A percentile compares a stretch with the other conserved stretches of the same genome.
These are phyloP conservation scores for Deilephila elpenor DNA, from an alignment of 2,888 invertebrate genomes.

Conservation along the genomic window DNA sequence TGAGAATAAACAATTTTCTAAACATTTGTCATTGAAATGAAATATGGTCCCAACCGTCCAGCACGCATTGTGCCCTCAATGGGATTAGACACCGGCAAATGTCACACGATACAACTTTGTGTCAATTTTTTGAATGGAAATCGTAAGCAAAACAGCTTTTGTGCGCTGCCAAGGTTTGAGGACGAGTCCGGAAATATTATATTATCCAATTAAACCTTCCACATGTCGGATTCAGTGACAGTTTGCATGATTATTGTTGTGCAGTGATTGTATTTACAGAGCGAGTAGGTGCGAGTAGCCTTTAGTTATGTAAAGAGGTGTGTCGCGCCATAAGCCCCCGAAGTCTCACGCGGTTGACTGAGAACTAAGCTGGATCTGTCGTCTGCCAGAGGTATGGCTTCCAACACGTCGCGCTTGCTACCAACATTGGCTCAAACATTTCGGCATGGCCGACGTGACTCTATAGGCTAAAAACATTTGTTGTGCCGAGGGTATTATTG, in stretches of 20 bases:
- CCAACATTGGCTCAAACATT: slow-evolving; percentile 1
- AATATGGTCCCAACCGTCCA: slow-evolving; percentile 73
- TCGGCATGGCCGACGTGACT: slow-evolving; percentile 40
- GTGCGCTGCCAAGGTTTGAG: slow-evolving; percentile 52
- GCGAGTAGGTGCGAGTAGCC: slow-evolving; percentile 44
- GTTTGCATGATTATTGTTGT: slow-evolving; percentile 3
- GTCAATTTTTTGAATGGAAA: slow-evolving; percentile 60
- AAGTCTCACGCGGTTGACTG: slow-evolving; percentile 66
- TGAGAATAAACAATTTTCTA: slow-evolving; percentile 81
- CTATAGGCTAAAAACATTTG: slow-evolving; percentile 77
- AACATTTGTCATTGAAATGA: slow-evolving; percentile 83
- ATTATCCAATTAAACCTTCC: slow-evolving; percentile 28
- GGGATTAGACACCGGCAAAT: slow-evolving; percentile 80
- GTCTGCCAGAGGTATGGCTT: slow-evolving; percentile 69
- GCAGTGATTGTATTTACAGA: not conserved
- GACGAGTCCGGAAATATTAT: slow-evolving; percentile 57
- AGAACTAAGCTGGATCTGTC: slow-evolving; percentile 63
- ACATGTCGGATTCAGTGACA: slow-evolving; percentile 18
- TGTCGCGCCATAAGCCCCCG: slow-evolving; percentile 56
- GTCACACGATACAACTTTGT: slow-evolving; percentile 68
- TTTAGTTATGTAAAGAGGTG: slow-evolving; percentile 60
- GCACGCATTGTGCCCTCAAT: slow-evolving; percentile 74
- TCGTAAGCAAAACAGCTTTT: slow-evolving; percentile 68
- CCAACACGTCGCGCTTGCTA: slow-evolving; percentile 43
- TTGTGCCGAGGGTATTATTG: slow-evolving; percentile 78